Evolutionary conservation across 2,888 invertebrate genomes (phyloP).

Genomic region (Trichacis sp.): DNA sequence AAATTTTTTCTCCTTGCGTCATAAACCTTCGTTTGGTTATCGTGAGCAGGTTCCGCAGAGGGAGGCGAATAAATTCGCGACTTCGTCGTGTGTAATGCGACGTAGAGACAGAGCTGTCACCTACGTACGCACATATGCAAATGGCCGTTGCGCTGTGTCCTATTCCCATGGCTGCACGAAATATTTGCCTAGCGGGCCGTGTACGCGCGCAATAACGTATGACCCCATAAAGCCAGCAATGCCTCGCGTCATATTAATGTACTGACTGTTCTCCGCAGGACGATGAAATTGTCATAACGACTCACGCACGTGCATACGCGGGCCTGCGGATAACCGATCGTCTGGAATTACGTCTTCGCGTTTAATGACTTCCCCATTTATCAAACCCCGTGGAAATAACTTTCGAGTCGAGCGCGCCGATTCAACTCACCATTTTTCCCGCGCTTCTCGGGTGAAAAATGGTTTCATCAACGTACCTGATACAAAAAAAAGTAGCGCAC

Average conservation of each 20-base stretch:
- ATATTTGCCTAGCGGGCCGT: slow-evolving; percentile 31
- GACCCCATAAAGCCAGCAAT: slow-evolving; percentile 57
- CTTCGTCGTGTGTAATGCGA: slow-evolving; percentile 49
- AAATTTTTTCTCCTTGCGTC: too few relatives aligned
- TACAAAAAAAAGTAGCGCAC: slow-evolving; percentile 11
- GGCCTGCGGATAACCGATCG: slow-evolving; percentile 32
- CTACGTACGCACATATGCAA: slow-evolving; percentile 24
- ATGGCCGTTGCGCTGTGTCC: slow-evolving; percentile 11
- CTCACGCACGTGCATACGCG: slow-evolving; percentile 10
- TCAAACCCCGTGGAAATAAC: not conserved
- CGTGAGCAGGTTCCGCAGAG: slow-evolving; percentile 22
- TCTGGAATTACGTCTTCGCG: slow-evolving; percentile 14
- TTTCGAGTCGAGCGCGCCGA: not conserved
- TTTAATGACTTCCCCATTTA: slow-evolving; percentile 4
- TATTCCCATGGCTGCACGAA: slow-evolving; percentile 15
- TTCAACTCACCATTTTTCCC: not conserved
- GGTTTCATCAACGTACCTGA: slow-evolving; percentile 24
- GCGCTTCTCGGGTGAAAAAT: not conserved
- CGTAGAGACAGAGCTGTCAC: slow-evolving; percentile 49
- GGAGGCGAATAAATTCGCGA: slow-evolving; percentile 52
- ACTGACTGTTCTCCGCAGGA: slow-evolving; percentile 40
- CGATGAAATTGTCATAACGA: slow-evolving; percentile 27
- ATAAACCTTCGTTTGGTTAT: slow-evolving; percentile 16
- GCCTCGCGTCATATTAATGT: slow-evolving; percentile 51
- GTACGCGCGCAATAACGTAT: slow-evolving; percentile 50